These are phyloP conservation scores for Philopotamus ludificatus DNA, from an alignment of 1,140 invertebrate genomes.

Conservation along the genomic window DNA sequence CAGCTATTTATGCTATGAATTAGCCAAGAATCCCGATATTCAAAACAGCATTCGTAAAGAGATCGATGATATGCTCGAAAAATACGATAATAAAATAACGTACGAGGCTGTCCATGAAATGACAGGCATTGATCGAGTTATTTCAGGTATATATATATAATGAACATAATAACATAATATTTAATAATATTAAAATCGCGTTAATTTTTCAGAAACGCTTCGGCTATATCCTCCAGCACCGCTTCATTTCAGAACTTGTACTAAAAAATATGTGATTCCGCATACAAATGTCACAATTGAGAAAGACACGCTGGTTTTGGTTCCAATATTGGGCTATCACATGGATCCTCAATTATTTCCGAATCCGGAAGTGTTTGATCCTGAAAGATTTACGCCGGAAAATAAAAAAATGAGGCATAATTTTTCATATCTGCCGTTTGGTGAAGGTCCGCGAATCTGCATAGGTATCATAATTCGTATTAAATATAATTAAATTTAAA, in stretches of 20 bases:
- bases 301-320: slow-evolving; percentile 51
- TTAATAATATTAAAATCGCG: slow-evolving; percentile 6
- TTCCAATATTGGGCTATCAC: slow-evolving; percentile 55
- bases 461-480: slow-evolving; percentile 49
- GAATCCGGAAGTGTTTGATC: slow-evolving; percentile 50
- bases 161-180: background rate
- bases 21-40: slow-evolving; percentile 57
- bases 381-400: slow-evolving; percentile 49
- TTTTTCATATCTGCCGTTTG: slow-evolving; percentile 57
- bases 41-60: slow-evolving; percentile 58
- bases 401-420: slow-evolving; percentile 46
- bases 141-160: slow-evolving; percentile 46
- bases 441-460: slow-evolving; percentile 59
- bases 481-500: background rate
- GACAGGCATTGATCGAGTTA: slow-evolving; percentile 47
- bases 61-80: slow-evolving; percentile 50
- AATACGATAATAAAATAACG: slow-evolving; percentile 49
- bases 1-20: slow-evolving; percentile 54
- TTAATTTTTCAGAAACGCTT: slow-evolving; percentile 47
- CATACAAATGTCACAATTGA: slow-evolving; percentile 51
- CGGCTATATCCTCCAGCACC: slow-evolving; percentile 45
- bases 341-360: slow-evolving; percentile 44
- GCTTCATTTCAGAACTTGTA: slow-evolving; percentile 42
- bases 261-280: slow-evolving; percentile 49
- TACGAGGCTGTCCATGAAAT: slow-evolving; percentile 54